A percentile compares a stretch with the other conserved stretches of the same genome.
Evolutionary conservation across 2,113 vertebrate genomes (phyloP).

Genomic region (Castor canadensis): DNA sequence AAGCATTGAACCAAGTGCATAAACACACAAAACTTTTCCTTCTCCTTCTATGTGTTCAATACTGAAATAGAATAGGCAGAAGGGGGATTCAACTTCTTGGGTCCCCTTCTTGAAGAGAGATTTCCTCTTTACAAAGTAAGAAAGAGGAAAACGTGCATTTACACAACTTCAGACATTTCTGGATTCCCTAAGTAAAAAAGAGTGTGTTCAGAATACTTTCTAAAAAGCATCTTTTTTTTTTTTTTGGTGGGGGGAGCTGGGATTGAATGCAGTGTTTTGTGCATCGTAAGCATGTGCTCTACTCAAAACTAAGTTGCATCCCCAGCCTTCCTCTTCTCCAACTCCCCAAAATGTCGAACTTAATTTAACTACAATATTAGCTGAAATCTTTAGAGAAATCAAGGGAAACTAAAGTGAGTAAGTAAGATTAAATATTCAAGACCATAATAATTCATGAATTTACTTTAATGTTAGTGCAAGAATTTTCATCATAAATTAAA

Average conservation of each 20-base stretch:
- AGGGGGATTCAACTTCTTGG: not conserved
- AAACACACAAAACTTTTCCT: not conserved
- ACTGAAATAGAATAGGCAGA: not conserved
- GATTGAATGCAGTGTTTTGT: not conserved
- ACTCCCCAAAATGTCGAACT: conserved; percentile 57
- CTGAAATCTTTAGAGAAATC: conserved; percentile 59
- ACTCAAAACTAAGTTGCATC: not conserved
- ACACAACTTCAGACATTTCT: conserved; percentile 51
- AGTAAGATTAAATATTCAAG: conserved; percentile 71
- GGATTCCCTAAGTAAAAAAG: conserved; percentile 66
- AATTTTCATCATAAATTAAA: conserved; percentile 52
- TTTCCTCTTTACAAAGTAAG: conserved; percentile 46
- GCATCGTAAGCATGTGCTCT: too few relatives aligned
- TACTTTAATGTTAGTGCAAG: conserved; percentile 46
- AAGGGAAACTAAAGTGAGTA: conserved; percentile 31
- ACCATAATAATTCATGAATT: conserved; percentile 67
- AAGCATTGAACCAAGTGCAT: not conserved
- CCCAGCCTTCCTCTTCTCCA: not conserved
- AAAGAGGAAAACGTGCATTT: not conserved
- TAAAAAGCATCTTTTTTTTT: not conserved
- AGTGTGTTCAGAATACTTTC: not conserved
- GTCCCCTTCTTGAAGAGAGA: not conserved
- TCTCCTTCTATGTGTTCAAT: not conserved
- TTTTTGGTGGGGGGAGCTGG: too few relatives aligned
- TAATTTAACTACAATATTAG: conserved; percentile 70